Evolutionary conservation across 2,888 invertebrate genomes (phyloP), one percentile per base, ranked within the genome.

Genomic region (Lymantria monacha): DNA sequence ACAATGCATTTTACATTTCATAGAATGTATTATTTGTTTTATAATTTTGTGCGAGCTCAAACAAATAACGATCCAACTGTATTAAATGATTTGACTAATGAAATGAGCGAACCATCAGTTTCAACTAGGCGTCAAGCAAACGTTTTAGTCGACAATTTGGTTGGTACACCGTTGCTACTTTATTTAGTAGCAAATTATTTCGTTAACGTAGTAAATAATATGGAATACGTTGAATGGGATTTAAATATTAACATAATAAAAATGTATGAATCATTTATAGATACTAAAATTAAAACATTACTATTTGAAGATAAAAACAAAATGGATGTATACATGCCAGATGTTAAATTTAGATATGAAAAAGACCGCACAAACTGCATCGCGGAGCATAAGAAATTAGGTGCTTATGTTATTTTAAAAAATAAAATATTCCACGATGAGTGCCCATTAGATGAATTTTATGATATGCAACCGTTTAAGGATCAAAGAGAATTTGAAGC

Each of bases 191-290:
- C 59, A 7, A 33, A 55, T 15, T 61, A 60, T 40, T 46, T 63
- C 9, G 41, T 30, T 12, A 51, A 41, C n/a, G 15, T 66, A 9
- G 43, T 50, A 48, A 8, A 31, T 3, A 41, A 30, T 10, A 22
- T 37, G 41, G 46, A 12, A 1, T 13, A 22, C 0, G n/a, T n/a
- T n/a, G 52, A 48, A 44, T 51, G 55, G 56, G 22, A 55, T 22
- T n/a, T 61, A 38, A 38, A 57, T 1, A 9, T 44, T 10, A 52
- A 56, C 30, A 54, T 55, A n/a, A 55, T 48, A 12, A 41, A 31
- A 0, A 51, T 63, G 9, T 63, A 57, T 11, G 58, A 63, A 47
- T 42, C 44, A 7, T 63, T 58, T 36, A 33, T 66, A 7, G 55
- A 54, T 45, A 57, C 49, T 0, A 59, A 61, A 54, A 40, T 65